Conservation (phyloP, 1,140 invertebrate genomes). For the Octopus sinensis region DNA sequence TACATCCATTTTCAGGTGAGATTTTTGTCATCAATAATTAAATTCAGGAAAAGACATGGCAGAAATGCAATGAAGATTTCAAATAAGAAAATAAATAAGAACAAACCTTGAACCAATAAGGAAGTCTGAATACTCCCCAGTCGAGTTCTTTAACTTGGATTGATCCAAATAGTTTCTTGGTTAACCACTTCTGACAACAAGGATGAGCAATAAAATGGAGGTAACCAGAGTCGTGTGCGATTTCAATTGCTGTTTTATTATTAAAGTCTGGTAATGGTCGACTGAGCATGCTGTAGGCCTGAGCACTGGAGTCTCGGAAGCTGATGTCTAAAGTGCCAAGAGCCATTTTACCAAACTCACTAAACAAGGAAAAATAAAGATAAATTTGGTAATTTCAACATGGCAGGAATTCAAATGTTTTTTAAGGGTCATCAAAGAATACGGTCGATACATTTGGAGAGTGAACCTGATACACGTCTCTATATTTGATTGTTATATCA, state of each 20-base stretch:
- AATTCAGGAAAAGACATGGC: too few relatives aligned
- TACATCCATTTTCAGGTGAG: too few relatives aligned
- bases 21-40: too few relatives aligned
- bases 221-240: conserved; percentile 49
- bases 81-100: too few relatives aligned
- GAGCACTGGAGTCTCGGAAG: conserved; percentile 46
- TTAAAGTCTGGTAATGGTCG: conserved; percentile 54
- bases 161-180: conserved; percentile 51
- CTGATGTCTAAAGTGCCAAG: conserved; percentile 56
- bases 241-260: conserved; percentile 49
- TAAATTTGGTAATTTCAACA: background rate
- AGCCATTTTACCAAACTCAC: conserved; percentile 57
- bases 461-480: too few relatives aligned
- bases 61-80: too few relatives aligned
- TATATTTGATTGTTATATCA: too few relatives aligned
- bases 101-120: conserved; percentile 54
- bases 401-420: background rate
- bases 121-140: conserved; percentile 47
- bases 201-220: conserved; percentile 57
- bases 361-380: conserved; percentile 28
- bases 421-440: too few relatives aligned
- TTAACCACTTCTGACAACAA: conserved; percentile 59
- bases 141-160: conserved; percentile 54
- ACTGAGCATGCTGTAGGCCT: conserved; percentile 53
- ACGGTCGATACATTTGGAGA: too few relatives aligned